Percentiles rank a stretch among this genome's conserved stretches.
phyloP scores from a whole-genome alignment of 1,140 invertebrate species.

The Antheraea mylitta region DNA sequence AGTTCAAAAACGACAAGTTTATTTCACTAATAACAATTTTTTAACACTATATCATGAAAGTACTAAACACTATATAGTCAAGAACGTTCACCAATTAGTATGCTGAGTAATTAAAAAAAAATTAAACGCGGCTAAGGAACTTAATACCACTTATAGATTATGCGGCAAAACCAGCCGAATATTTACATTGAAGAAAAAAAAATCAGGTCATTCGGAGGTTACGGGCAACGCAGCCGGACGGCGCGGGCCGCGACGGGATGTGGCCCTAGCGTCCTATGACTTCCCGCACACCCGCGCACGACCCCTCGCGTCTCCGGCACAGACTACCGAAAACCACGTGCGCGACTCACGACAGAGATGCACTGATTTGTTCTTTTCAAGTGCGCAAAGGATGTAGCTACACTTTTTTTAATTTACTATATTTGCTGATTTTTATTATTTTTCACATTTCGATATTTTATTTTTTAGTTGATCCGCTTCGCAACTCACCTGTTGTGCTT shows the following conservation, averaged over 20 bases:
- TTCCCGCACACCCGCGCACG: constrained; percentile 36
- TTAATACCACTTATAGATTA: constrained; percentile 77
- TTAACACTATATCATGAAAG: constrained; percentile 40
- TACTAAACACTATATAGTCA: constrained; percentile 48
- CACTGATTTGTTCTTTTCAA: constrained; percentile 25
- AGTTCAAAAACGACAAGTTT: constrained; percentile 35
- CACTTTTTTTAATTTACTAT: constrained; percentile 77
- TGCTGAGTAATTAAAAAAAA: constrained; percentile 42
- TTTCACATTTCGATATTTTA: constrained; percentile 79
- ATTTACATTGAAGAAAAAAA: constrained; percentile 78
- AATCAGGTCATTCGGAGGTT: constrained; percentile 77
- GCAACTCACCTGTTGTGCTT: constrained; percentile 78
- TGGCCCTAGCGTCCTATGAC: constrained; percentile 46
- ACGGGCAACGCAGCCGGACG: constrained; percentile 76
- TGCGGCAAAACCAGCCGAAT: constrained; percentile 75
- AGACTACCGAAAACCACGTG: constrained; percentile 64
- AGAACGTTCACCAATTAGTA: constrained; percentile 49
- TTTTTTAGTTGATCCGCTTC: constrained; percentile 78
- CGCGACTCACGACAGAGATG: constrained; percentile 61
- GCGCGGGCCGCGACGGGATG: constrained; percentile 74
- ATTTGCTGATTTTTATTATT: constrained; percentile 78
- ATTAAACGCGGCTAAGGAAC: constrained; percentile 68
- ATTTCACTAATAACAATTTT: constrained; percentile 49
- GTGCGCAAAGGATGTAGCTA: constrained; percentile 50
- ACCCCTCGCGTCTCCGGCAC: constrained; percentile 34